Evolutionary conservation across 2,113 vertebrate genomes (phyloP), one percentile per base, ranked within the genome.

Genomic region (Phoxinus phoxinus): DNA sequence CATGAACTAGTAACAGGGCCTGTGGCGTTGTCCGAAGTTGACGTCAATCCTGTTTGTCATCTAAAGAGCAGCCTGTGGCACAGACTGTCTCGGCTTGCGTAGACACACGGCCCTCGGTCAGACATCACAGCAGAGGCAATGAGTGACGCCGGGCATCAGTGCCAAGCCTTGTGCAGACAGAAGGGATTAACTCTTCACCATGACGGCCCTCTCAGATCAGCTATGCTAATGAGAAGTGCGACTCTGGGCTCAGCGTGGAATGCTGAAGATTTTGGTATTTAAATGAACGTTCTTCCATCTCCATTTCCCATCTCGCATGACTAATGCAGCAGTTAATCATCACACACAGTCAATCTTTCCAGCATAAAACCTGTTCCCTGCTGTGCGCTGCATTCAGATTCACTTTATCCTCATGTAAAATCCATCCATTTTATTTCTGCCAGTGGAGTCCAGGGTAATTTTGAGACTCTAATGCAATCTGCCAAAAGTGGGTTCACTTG

Each of bases 291-390:
- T 37, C 44, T 51, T 32, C 37, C n/a, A 65, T 61, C 27, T 53
- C 80, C 67, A 58, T 58, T 58, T 81, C 63, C 61, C 61, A 81
- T 81, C 61, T 73, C 30, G 12, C 30, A 83, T 73, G 81, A 83
- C 30, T 72, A 83, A 83, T 72, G 61, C 81, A 56, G 65, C 48
- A 83, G 65, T 72, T 83, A 83, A 72, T 46, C 80, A 81, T 81
- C 10, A 6, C 61, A 46, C 27, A 30, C n/a, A 81, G 61, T 51
- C 61, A 53, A 69, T 81, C 80, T 81, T 69, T 53, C 61, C 80
- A 35, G 80, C 10, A 15, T 48, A 81, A 69, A 81, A 65, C 27
- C 44, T 48, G n/a, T 61, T 51, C 61, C 63, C 41, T 10, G 59
- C 61, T 81, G 61, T 4, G 61, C 17, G 19, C 25, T 21, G 37